These are phyloP conservation scores for Mongoloraphidia duomilia DNA, from an alignment of 2,888 invertebrate genomes.

Conservation along the genomic window DNA sequence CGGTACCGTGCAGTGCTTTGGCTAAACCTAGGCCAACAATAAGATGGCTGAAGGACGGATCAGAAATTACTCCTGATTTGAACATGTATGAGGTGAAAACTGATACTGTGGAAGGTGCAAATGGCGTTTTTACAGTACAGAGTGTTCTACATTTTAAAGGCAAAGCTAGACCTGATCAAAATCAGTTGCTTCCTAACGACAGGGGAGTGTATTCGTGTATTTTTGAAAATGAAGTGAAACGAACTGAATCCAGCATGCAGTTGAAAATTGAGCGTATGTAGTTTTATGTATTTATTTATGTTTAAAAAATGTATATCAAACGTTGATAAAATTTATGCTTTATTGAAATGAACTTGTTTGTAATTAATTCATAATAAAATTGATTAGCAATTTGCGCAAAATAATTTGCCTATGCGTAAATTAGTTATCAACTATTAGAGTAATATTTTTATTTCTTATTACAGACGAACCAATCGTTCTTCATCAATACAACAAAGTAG, in stretches of 20 bases:
- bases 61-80: conserved; percentile 60
- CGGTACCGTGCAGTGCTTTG: conserved; percentile 70
- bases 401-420: no score
- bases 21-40: conserved; percentile 78
- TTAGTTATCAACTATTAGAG: no score
- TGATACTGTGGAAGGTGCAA: conserved; percentile 59
- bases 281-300: conserved; percentile 1
- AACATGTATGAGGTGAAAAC: conserved; percentile 72
- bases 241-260: conserved; percentile 78
- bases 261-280: conserved; percentile 76
- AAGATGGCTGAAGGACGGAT: conserved; percentile 75
- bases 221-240: conserved; percentile 80
- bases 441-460: conserved; percentile 13
- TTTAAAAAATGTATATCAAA: no score
- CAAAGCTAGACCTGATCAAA: conserved; percentile 57
- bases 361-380: no score
- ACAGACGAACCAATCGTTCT: conserved; percentile 74
- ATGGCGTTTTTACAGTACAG: conserved; percentile 68
- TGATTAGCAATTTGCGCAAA: no score
- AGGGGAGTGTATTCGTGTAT: conserved; percentile 77
- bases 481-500: conserved; percentile 76
- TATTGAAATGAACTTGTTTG: no score
- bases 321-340: no score
- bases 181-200: conserved; percentile 68
- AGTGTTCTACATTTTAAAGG: conserved; percentile 71